phyloP scores from a whole-genome alignment of 1,140 invertebrate genomes.

The Agrilus planipennis region DNA sequence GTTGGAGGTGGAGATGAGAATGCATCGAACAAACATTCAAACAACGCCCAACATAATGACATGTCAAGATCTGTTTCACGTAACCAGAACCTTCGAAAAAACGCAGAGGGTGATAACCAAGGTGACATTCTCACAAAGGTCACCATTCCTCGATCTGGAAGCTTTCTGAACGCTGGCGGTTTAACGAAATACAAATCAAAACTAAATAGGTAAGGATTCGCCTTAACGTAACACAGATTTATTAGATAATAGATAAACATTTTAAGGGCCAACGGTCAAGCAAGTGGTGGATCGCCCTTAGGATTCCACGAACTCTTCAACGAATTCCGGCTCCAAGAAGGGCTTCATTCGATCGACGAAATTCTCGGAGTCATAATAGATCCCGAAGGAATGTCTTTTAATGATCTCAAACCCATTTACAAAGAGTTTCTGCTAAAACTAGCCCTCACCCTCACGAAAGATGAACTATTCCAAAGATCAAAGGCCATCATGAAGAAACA shows the following conservation, averaged over 20 bases:
- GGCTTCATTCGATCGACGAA: constrained; percentile 75
- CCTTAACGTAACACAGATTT: too few species aligned
- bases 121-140: constrained; percentile 74
- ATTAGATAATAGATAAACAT: too few species aligned
- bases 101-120: constrained; percentile 31
- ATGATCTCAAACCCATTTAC: constrained; percentile 80
- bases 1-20: too few species aligned
- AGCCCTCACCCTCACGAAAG: constrained; percentile 75
- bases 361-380: constrained; percentile 79
- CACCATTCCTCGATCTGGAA: constrained; percentile 68
- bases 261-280: constrained; percentile 46
- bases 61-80: too few species aligned
- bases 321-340: constrained; percentile 73
- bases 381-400: constrained; percentile 84
- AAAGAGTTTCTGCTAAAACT: constrained; percentile 80
- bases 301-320: constrained; percentile 74
- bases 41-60: too few species aligned
- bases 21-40: too few species aligned
- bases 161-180: constrained; percentile 67
- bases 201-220: constrained; percentile 44
- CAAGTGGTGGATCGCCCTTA: constrained; percentile 56
- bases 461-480: constrained; percentile 78
- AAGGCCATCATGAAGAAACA: constrained; percentile 80
- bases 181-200: constrained; percentile 55
- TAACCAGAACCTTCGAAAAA: constrained; percentile 29